Base-by-base conservation (phyloP, 2,113 vertebrate genomes). In the Oncorhynchus nerka region DNA sequence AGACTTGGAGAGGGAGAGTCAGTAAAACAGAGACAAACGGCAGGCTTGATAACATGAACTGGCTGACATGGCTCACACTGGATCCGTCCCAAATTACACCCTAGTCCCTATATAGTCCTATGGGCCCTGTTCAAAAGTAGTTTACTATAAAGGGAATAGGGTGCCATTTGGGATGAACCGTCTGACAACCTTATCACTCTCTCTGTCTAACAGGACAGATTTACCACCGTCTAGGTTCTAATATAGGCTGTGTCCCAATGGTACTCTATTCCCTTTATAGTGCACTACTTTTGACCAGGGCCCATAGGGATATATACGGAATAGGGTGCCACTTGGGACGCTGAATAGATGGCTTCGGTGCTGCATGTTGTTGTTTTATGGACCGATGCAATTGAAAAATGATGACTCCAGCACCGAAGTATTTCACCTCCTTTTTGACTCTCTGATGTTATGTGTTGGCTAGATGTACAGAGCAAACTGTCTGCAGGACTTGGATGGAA, bases 1-100 rank as follows among this genome's bases (percentile, higher is more conserved):
- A n/a, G 59, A 62, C 59, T 22, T 62, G 59, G n/a, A n/a, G n/a
- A 62, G 6, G n/a, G 19, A 62, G 20, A 62, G 59, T 22, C 59
- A 20, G 9, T 45, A 45, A 45, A 62, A 62, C n/a, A 62, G 19
- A 61, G 20, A 62, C 59, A 62, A n/a, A 22, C 59, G 51, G 51
- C 51, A 24, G 20, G n/a, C 59, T n/a, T 62, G 59, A 62, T 62
- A 62, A 62, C 39, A 45, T 45, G 39, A 11, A 45, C 59, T 22
- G 19, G 20, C 66, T 70, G 67, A 13, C 67, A 39, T 69, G 76
- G 74, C 76, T 83, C 73, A 83, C 28, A 67, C 74, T 45, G 39
- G 9, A 45, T 45, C 39, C 9, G 39, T 12, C 39, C 9, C 39
- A 45, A 45, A 45, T 45, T 2, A 9, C 39, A 45, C 39, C 39